Conservation (phyloP, 1,140 invertebrate genomes). For the Triops longicaudatus region DNA sequence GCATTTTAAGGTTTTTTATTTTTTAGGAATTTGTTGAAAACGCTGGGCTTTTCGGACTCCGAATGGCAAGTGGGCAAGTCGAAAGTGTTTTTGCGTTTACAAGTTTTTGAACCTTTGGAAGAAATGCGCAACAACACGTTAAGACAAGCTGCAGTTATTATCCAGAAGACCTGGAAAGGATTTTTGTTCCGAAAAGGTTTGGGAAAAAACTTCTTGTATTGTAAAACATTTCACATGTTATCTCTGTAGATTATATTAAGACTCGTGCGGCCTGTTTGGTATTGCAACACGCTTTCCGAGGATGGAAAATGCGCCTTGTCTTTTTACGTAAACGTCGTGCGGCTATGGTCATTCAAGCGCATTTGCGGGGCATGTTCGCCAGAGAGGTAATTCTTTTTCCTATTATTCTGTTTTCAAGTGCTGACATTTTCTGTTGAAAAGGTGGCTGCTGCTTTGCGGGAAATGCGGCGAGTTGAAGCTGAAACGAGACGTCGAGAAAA, state of each 20-base stretch:
- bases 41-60: conserved; percentile 51
- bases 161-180: conserved; percentile 68
- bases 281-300: conserved; percentile 77
- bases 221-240: conserved; percentile 24
- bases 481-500: conserved; percentile 74
- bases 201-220: background rate
- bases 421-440: background rate
- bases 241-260: conserved; percentile 52
- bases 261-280: conserved; percentile 61
- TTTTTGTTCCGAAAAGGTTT: conserved; percentile 19
- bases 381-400: conserved; percentile 50
- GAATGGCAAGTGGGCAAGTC: conserved; percentile 66
- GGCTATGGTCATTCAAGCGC: conserved; percentile 79
- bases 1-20: conserved; percentile 19
- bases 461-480: conserved; percentile 85
- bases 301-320: conserved; percentile 71
- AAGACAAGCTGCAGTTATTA: conserved; percentile 58
- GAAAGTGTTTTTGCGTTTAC: conserved; percentile 78
- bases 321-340: conserved; percentile 76
- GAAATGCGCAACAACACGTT: conserved; percentile 62
- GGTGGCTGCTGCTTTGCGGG: conserved; percentile 63
- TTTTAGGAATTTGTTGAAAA: conserved; percentile 46
- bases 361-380: conserved; percentile 80
- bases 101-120: conserved; percentile 79
- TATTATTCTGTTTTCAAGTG: background rate